Conservation (phyloP, 2,797 vertebrate species). For the Diglossa cyanea region DNA sequence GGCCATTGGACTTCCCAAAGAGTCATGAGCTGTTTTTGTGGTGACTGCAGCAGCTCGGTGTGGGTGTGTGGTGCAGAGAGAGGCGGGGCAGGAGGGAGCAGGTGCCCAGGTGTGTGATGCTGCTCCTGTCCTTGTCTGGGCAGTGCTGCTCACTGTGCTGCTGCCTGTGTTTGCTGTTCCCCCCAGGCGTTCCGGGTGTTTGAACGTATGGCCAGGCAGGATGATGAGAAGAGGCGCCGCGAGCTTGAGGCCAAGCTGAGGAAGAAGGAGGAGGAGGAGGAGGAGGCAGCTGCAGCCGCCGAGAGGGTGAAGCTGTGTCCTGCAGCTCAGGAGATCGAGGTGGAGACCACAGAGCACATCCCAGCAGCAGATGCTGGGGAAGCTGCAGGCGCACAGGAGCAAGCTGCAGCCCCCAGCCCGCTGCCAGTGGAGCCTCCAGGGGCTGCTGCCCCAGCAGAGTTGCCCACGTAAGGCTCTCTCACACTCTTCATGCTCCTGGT, state of each 20-base stretch:
- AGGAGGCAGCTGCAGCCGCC: neutral
- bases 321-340: conserved; percentile 68
- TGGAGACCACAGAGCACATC: conserved; percentile 36
- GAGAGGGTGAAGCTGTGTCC: conserved; percentile 76
- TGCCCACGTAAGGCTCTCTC: conserved; percentile 67
- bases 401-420: neutral
- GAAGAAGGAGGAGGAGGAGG: conserved; percentile 70
- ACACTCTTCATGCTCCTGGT: neutral
- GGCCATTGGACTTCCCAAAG: fast-evolving
- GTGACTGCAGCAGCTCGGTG: fast-evolving
- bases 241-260: conserved; percentile 76
- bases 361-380: neutral
- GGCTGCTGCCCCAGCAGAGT: neutral
- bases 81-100: neutral
- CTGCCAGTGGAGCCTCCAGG: neutral
- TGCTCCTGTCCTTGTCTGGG: neutral
- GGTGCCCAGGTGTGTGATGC: fast-evolving
- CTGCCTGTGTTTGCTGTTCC: neutral
- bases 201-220: conserved; percentile 86
- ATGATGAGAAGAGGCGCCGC: conserved; percentile 77
- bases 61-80: fast-evolving
- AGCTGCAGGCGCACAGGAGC: neutral
- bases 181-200: conserved; percentile 86
- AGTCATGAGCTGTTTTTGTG: neutral
- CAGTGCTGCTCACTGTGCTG: neutral